Percentiles rank a stretch among this genome's conserved stretches.
Conservation (phyloP, 2,888 invertebrate species). For the Phortica magna region DNA sequence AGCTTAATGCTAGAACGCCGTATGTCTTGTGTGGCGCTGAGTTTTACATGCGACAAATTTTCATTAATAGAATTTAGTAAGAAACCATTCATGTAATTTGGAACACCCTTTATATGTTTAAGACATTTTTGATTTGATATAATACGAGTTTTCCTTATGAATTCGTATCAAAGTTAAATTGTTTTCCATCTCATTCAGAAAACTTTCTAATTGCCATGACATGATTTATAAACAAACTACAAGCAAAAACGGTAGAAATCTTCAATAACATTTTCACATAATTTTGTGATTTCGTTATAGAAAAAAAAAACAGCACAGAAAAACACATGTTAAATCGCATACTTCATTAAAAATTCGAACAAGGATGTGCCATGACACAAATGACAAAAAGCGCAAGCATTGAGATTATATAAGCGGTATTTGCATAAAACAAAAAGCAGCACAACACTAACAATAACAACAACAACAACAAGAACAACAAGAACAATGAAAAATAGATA, state of each 20-base stretch:
- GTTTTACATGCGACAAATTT: no score
- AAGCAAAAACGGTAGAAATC: background rate
- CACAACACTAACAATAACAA: background rate
- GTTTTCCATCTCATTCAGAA: background rate
- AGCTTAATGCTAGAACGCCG: no score
- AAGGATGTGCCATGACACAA: background rate
- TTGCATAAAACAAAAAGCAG: conserved; percentile 6
- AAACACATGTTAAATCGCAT: conserved; percentile 19
- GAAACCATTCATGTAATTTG: no score
- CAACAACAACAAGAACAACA: background rate
- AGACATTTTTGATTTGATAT: no score
- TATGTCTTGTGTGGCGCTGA: no score
- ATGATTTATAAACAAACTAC: background rate
- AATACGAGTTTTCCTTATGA: background rate
- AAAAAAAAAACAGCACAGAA: background rate
- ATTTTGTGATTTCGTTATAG: background rate
- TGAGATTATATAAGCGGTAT: conserved; percentile 20
- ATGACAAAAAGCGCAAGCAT: conserved; percentile 18
- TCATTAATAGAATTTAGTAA: no score
- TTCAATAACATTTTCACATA: background rate
- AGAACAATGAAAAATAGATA: background rate
- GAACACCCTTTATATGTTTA: no score
- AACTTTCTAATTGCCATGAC: background rate
- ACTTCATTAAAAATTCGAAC: conserved; percentile 16
- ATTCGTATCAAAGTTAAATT: background rate